Conservation (phyloP, 2,113 vertebrate genomes). For the Gavia stellata region DNA sequence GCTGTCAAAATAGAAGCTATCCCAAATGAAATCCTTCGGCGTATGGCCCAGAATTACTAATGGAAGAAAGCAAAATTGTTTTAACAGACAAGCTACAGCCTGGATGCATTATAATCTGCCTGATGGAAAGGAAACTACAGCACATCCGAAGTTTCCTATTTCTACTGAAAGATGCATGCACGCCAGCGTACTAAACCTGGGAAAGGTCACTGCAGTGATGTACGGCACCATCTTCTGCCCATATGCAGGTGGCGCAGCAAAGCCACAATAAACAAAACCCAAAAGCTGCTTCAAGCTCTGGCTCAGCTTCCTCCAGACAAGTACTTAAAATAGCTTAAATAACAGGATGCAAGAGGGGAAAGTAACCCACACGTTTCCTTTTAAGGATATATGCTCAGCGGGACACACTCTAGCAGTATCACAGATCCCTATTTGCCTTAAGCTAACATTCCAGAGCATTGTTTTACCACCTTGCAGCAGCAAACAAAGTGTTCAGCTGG, state of each 20-base stretch:
- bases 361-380: conserved; percentile 49
- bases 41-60: neutral
- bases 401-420: conserved; percentile 9
- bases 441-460: neutral
- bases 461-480: neutral
- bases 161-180: neutral
- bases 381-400: conserved; percentile 49
- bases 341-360: conserved; percentile 62
- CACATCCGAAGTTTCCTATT: conserved; percentile 39
- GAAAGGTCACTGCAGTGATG: neutral
- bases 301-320: conserved; percentile 29
- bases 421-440: neutral
- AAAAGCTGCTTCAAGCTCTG: conserved; percentile 18
- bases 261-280: neutral
- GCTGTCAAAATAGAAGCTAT: neutral
- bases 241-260: conserved; percentile 10
- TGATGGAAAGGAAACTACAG: conserved; percentile 45
- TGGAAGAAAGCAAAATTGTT: neutral
- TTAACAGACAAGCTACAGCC: conserved; percentile 29
- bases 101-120: neutral
- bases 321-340: conserved; percentile 66
- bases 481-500: neutral
- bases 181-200: neutral
- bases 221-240: neutral
- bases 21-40: neutral